These are phyloP conservation scores for Sphyrna mokarran DNA, from an alignment of 2,113 vertebrate species.

Conservation along the genomic window DNA sequence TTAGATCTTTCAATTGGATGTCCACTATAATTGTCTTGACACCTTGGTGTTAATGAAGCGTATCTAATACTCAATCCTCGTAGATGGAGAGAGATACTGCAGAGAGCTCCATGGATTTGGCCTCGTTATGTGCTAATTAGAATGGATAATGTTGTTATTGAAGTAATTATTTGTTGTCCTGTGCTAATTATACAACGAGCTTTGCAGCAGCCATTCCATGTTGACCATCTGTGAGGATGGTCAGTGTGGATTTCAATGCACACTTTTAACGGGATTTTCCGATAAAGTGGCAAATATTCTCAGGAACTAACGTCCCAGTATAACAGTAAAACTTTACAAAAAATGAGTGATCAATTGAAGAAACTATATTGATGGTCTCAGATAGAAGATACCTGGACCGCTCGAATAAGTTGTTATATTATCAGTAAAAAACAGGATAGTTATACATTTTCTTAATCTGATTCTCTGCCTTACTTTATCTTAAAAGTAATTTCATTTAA, in stretches of 20 bases:
- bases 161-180: not conserved
- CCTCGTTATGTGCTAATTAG: not conserved
- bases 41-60: not conserved
- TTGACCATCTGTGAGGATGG: not conserved
- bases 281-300: no score
- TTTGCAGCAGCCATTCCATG: not conserved
- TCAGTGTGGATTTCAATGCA: not conserved
- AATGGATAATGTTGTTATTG: not conserved
- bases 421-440: no score
- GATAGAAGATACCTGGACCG: no score
- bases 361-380: no score
- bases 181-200: not conserved
- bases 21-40: not conserved
- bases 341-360: no score
- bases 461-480: no score
- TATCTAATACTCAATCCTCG: not conserved
- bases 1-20: not conserved
- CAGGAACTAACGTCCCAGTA: no score
- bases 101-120: not conserved
- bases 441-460: no score
- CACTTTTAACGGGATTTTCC: not conserved
- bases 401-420: no score
- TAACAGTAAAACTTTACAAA: no score
- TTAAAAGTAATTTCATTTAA: no score
- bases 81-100: not conserved